Evolutionary conservation across 2,113 vertebrate genomes (phyloP).

Genomic region (Poeciliopsis prolifica): DNA sequence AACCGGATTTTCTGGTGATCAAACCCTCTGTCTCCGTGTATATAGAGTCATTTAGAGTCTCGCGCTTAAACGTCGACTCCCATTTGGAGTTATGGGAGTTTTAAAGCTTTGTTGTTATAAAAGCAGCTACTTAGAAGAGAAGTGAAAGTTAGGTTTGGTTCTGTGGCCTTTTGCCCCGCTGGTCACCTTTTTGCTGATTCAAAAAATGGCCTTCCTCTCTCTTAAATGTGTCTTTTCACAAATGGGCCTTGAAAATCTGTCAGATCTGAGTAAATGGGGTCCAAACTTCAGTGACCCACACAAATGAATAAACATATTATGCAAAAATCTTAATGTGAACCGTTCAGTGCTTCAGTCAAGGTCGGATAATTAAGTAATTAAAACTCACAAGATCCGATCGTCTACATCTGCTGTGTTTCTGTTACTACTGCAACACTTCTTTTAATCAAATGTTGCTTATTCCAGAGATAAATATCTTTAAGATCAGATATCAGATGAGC

Average conservation of each 20-base stretch:
- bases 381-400: too few species aligned
- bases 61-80: background rate
- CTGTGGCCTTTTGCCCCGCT: too few species aligned
- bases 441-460: background rate
- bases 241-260: constrained; percentile 6
- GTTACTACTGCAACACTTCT: too few species aligned
- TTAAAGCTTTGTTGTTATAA: background rate
- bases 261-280: background rate
- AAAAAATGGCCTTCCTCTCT: background rate
- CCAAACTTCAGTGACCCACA: background rate
- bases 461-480: background rate
- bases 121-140: background rate
- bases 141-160: background rate
- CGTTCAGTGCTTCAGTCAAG: background rate
- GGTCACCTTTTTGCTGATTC: background rate
- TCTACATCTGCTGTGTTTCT: too few species aligned
- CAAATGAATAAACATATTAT: background rate
- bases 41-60: background rate
- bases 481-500: constrained; percentile 19
- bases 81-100: background rate
- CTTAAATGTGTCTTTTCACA: background rate
- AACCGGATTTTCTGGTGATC: constrained; percentile 45
- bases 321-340: too few species aligned
- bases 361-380: too few species aligned
- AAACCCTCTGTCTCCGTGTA: background rate